Base-by-base conservation (phyloP, 2,888 invertebrate species). In the Caenorhabditis japonica region DNA sequence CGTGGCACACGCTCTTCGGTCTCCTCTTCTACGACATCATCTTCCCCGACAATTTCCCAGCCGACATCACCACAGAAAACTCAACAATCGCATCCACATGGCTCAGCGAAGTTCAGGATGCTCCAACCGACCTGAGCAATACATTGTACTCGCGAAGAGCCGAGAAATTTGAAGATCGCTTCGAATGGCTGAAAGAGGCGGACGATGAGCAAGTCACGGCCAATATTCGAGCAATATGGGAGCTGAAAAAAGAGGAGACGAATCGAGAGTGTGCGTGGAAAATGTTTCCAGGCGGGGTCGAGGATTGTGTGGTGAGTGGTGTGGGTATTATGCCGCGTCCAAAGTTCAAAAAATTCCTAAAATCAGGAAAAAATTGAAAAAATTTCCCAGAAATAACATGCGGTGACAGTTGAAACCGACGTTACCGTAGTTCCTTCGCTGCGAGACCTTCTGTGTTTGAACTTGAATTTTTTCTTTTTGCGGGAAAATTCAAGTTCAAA, bases 1-100 rank as follows among this genome's bases (percentile, higher is more conserved):
- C 75, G 17, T 85, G 84, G 83, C 84, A 83, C 53, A 79, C 81
- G 0, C 38, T 77, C 8, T 81, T 82, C 55, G 84, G 83, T 8
- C 61, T 81, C 8, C 64, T 80, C 51, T 84, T 77, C 64, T 79
- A 77, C 41, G 82, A 83, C 41, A 60, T 83, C 41, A 80, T 84
- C 43, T 84, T 80, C 53, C 60, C 34, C 3, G 43, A 49, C 23
- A 21, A 19, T 21, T 30, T 30, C 30, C 10, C 30, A 7, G 7
- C 30, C 5, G 30, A 30, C 5, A 10, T 7, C 30, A 5, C 30
- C 7, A 13, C 25, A 34, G 36, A 44, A 4, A 25, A 68, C 17
- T 23, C 12, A 8, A 4, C 21, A 2, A 21, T 77, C 12, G 69
- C 55, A 7, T 44, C 56, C 27, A 77, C 68, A 3, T 84, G 84